Conservation (phyloP, 2,113 vertebrate genomes). For the Passer montanus region DNA sequence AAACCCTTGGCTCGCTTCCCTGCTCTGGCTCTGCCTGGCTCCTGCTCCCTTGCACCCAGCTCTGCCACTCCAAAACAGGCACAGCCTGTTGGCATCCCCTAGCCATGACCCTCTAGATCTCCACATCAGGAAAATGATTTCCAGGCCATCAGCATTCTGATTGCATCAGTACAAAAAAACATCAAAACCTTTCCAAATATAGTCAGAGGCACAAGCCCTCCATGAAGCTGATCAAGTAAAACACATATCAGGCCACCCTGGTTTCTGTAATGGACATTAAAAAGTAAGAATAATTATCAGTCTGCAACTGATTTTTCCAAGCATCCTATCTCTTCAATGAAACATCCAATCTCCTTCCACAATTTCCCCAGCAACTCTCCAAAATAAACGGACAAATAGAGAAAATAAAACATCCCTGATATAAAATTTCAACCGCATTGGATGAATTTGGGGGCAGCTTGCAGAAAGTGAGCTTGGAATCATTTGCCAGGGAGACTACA, state of each 20-base stretch:
- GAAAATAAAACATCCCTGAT: not conserved
- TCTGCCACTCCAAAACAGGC: not conserved
- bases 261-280: slow-evolving; percentile 33
- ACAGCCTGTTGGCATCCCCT: slow-evolving; percentile 5
- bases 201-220: slow-evolving; percentile 40
- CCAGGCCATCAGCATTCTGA: slow-evolving; percentile 23
- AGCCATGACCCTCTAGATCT: not conserved
- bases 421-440: not conserved
- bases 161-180: not conserved
- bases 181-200: slow-evolving; percentile 61
- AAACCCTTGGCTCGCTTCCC: slow-evolving; percentile 17
- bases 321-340: slow-evolving; percentile 34
- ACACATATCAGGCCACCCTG: slow-evolving; percentile 30
- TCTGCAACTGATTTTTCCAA: slow-evolving; percentile 31
- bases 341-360: slow-evolving; percentile 12
- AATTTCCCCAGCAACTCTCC: slow-evolving; percentile 48
- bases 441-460: not conserved
- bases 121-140: slow-evolving; percentile 22
- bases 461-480: not conserved
- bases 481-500: not conserved
- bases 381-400: slow-evolving; percentile 58
- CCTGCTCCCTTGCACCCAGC: not conserved
- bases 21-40: not conserved
- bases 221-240: not conserved
- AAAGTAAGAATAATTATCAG: slow-evolving; percentile 47